Base-by-base conservation (phyloP, 2,888 invertebrate species). In the Sarcophaga rosellei region DNA sequence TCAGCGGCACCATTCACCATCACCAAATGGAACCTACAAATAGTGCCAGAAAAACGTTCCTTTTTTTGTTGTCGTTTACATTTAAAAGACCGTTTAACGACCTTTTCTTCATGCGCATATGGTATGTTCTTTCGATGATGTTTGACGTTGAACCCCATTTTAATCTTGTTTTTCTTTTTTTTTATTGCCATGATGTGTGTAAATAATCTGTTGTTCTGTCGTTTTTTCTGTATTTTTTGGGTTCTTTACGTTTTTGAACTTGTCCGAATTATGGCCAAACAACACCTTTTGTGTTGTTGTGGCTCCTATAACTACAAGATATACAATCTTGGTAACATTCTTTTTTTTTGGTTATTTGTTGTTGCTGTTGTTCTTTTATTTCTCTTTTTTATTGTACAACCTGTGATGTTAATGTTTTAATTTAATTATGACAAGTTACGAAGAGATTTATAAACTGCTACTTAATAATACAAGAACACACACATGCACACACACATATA, bases 331-430 rank as follows among this genome's bases (percentile, higher is more conserved):
- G 65, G 6, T 57, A 75, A 75, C 53, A 57, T 75, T 77, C n/a
- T 62, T 69, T 21, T 63, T 25, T 15, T 47, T 17, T 8, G 8
- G 53, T 53, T 63, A 20, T 61, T 6, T 62, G 20, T 25, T 15
- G 23, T 74, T 8, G 4, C 47, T 65, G 4, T 8, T 68, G 72
- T 57, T 17, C 15, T 57, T 57, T 44, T 6, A 11, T 62, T 59
- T 35, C 57, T 20, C 17, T 76, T 76, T 65, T 61, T 66, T 12
- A 21, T 72, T 23, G 59, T 69, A 70, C 86, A 86, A 86, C 81
- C 84, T 86, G 86, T 81, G 86, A 86, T 86, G 86, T 86, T 86
- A 86, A 84, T 86, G 86, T 78, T 84, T 81, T 81, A 86, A 86
- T 86, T 86, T 84, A 86, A 86, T 86, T 84, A 84, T 81, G 78